Percentiles rank a stretch among this genome's conserved stretches.
Conservation (phyloP, 2,888 invertebrate genomes). For the Syritta pipiens region DNA sequence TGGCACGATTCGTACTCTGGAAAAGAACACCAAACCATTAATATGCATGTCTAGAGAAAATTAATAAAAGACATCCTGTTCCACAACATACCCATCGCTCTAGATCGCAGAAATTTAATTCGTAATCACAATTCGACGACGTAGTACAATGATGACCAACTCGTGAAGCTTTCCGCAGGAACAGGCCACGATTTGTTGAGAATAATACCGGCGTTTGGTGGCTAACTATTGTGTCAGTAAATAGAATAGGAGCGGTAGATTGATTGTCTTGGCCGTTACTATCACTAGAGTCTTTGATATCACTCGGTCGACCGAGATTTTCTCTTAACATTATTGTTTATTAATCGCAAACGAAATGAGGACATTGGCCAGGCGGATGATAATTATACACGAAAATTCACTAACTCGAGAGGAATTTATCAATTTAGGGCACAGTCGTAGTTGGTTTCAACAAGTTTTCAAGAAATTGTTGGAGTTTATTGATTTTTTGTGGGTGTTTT, state of each 20-base stretch:
- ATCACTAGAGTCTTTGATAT: slow-evolving; percentile 35
- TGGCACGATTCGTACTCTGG: slow-evolving; percentile 68
- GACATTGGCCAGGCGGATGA: too few species aligned
- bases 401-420: neutral
- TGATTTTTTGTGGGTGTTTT: slow-evolving; percentile 37
- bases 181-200: slow-evolving; percentile 77
- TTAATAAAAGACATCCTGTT: neutral
- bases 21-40: slow-evolving; percentile 13
- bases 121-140: slow-evolving; percentile 41
- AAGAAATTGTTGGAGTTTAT: slow-evolving; percentile 13
- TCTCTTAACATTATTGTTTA: slow-evolving; percentile 56
- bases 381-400: neutral
- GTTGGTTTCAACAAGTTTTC: slow-evolving; percentile 62
- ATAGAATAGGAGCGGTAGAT: slow-evolving; percentile 42
- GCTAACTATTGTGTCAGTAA: slow-evolving; percentile 69
- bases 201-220: slow-evolving; percentile 76
- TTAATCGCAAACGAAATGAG: slow-evolving; percentile 3
- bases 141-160: neutral
- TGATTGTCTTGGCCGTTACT: slow-evolving; percentile 19
- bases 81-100: slow-evolving; percentile 59
- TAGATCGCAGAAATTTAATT: slow-evolving; percentile 60
- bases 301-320: slow-evolving; percentile 36
- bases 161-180: slow-evolving; percentile 70
- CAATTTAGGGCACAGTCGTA: too few species aligned
- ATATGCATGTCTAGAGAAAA: slow-evolving; percentile 13